A percentile compares a stretch with the other conserved stretches of the same genome.
Conservation (phyloP, 2,888 invertebrate species). For the Dynastes tityus region DNA sequence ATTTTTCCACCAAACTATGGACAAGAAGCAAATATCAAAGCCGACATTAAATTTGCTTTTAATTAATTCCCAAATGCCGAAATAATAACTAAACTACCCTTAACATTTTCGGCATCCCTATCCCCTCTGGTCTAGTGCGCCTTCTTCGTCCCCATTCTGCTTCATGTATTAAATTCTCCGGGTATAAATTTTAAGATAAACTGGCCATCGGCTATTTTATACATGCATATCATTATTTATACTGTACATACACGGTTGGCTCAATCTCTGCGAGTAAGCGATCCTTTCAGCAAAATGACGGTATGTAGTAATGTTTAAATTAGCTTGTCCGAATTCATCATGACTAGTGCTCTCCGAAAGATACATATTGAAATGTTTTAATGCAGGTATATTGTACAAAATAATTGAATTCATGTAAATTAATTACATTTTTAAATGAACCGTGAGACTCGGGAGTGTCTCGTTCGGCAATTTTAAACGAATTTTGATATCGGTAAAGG, state of each 20-base stretch:
- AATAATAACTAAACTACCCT: conserved; percentile 7
- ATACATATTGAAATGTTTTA: too few species aligned
- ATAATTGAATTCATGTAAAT: too few species aligned
- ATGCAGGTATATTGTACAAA: too few species aligned
- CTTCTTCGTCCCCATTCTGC: neutral
- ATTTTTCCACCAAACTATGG: neutral
- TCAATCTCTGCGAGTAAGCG: neutral
- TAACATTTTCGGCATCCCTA: neutral
- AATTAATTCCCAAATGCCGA: conserved; percentile 10
- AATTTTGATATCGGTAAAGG: too few species aligned
- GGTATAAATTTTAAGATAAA: conserved; percentile 2
- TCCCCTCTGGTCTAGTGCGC: too few species aligned
- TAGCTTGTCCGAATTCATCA: too few species aligned
- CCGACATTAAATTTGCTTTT: conserved; percentile 20
- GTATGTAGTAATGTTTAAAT: too few species aligned
- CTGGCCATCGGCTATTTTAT: conserved; percentile 13
- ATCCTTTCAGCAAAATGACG: neutral
- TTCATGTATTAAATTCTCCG: neutral
- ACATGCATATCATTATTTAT: neutral
- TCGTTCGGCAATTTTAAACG: too few species aligned
- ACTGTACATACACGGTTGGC: neutral
- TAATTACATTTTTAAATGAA: too few species aligned
- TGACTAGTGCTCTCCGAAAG: too few species aligned
- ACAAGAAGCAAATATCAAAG: neutral
- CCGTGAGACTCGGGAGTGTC: too few species aligned